These are phyloP conservation scores for Ormyrus nitidulus DNA, from an alignment of 2,888 invertebrate genomes.

Conservation along the genomic window DNA sequence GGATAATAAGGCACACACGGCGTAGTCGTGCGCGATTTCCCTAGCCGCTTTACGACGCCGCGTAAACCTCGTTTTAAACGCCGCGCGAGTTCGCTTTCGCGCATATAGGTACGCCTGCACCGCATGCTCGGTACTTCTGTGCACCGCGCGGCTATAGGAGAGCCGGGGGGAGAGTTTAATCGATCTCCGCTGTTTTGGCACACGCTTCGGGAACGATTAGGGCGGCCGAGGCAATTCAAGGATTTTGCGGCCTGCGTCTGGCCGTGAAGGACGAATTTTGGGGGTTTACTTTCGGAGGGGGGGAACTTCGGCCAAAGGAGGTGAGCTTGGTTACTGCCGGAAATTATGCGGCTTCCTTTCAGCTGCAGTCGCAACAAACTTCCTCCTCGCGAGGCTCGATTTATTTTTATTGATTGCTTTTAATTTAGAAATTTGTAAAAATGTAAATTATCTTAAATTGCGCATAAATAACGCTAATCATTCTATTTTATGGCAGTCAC, in stretches of 20 bases:
- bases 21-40: constrained; percentile 1
- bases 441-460: neutral
- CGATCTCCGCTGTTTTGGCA: neutral
- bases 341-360: neutral
- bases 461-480: neutral
- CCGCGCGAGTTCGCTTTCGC: neutral
- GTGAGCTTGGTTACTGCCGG: neutral
- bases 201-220: neutral
- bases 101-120: neutral
- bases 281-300: neutral
- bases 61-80: constrained; percentile 38
- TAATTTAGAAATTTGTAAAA: neutral
- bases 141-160: neutral
- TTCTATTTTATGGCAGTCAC: too few relatives aligned
- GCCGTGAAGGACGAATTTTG: neutral
- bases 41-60: constrained; percentile 31
- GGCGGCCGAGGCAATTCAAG: neutral
- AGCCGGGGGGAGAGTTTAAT: neutral
- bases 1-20: constrained; percentile 26
- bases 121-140: neutral
- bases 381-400: neutral
- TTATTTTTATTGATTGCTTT: neutral
- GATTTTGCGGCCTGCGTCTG: too few relatives aligned
- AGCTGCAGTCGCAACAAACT: neutral
- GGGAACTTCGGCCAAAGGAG: neutral